Base-by-base conservation (phyloP, 2,113 vertebrate species). In the Pogona vitticeps region DNA sequence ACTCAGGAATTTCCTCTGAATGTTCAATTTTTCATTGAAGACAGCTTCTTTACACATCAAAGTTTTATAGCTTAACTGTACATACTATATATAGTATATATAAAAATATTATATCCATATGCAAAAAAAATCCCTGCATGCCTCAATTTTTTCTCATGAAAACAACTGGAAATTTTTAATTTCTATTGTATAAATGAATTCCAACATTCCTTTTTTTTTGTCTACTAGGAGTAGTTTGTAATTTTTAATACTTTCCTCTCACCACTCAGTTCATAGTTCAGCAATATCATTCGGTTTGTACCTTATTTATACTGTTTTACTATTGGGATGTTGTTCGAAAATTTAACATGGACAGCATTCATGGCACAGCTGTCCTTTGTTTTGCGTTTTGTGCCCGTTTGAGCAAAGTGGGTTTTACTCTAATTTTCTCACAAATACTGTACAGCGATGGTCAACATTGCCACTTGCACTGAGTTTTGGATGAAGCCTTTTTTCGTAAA, bases 1-100 rank as follows among this genome's bases (percentile, higher is more conserved):
- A 98, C 99, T 99, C 99, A 99, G 99, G 99, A 99, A 98, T 98
- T 97, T 98, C 96, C 97, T 98, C 98, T 98, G 98, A 99, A 99
- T 99, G 98, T 99, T 99, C 97, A 97, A 97, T 97, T 96, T 97
- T 97, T 98, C 97, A 98, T 97, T 95, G 96, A 97, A 98, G 96
- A 97, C 96, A 95, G 96, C 96, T 97, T 98, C 97, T 98, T 97
- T 98, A 98, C 96, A 97, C 96, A 96, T 95, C 95, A 97, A 96
- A 97, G 95, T 97, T 97, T 98, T 97, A 96, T 97, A 97, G 96
- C 96, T 97, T 97, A 97, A 98, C 98, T 98, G 97, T 98, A 97
- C 95, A 97, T 97, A 97, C 93, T 97, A 97, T 96, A 97, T 96
- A 97, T 96, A 97, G 96, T 96, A 97, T 94, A 96, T 94, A 96